These are phyloP conservation scores for Papilio dardanus DNA, from an alignment of 1,140 invertebrate genomes.

Conservation along the genomic window DNA sequence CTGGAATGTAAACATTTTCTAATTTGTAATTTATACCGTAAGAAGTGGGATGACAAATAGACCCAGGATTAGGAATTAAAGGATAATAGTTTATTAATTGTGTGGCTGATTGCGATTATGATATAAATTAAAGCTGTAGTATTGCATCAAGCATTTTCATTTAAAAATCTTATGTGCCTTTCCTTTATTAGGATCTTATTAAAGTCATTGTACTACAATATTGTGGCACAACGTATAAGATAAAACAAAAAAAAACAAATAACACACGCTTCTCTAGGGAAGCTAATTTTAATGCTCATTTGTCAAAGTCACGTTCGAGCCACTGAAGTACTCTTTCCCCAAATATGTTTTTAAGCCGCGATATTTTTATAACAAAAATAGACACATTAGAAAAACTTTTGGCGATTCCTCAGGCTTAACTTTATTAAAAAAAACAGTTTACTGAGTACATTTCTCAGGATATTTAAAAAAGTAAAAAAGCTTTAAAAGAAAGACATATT, in stretches of 20 bases:
- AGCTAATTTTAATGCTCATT: slow-evolving; percentile 21
- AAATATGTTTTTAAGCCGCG: background rate
- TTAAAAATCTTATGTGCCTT: no score
- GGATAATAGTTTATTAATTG: background rate
- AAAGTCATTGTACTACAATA: background rate
- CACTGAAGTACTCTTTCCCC: background rate
- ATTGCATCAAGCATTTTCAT: no score
- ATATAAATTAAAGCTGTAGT: no score
- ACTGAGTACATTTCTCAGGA: background rate
- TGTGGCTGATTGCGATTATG: background rate
- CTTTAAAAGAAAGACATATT: no score
- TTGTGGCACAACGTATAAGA: background rate
- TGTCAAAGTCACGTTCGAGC: slow-evolving; percentile 20
- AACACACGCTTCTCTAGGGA: background rate
- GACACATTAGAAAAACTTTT: background rate
- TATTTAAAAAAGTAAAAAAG: background rate
- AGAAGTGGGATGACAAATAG: background rate
- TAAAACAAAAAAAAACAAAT: background rate
- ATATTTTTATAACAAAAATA: background rate
- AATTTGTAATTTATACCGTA: background rate
- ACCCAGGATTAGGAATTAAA: background rate
- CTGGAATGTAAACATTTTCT: slow-evolving; percentile 3
- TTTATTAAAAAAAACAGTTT: background rate
- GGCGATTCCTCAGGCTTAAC: background rate
- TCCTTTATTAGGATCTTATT: background rate